Evolutionary conservation across 2,797 vertebrate genomes (phyloP).

Genomic region (Anguilla obscura): DNA sequence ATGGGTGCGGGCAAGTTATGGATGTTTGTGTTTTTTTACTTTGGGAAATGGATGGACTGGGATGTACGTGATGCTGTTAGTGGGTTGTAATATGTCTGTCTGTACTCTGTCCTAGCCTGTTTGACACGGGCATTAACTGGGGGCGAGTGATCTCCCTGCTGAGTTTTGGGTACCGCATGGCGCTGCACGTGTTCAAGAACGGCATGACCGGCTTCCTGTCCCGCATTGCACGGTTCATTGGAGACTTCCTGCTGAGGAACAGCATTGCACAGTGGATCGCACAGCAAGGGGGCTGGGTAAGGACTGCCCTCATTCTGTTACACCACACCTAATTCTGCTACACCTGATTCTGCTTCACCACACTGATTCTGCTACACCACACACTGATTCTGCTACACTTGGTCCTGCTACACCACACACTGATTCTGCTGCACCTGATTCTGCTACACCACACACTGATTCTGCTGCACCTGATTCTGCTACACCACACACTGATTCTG

Average conservation of each 20-base stretch:
- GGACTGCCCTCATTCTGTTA: slow-evolving; percentile 27
- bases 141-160: slow-evolving; percentile 75
- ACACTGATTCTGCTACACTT: neutral
- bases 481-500: too few species aligned
- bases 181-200: slow-evolving; percentile 68
- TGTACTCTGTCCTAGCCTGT: slow-evolving; percentile 62
- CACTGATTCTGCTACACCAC: neutral
- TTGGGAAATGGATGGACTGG: neutral
- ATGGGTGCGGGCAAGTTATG: neutral
- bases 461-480: too few species aligned
- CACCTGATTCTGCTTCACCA: too few species aligned
- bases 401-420: too few species aligned
- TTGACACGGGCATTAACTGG: slow-evolving; percentile 77
- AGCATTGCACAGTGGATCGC: slow-evolving; percentile 74
- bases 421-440: too few species aligned
- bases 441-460: too few species aligned
- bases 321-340: neutral
- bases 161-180: slow-evolving; percentile 76
- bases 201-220: slow-evolving; percentile 69
- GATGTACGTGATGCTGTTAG: neutral
- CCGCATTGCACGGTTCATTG: slow-evolving; percentile 60
- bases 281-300: slow-evolving; percentile 79
- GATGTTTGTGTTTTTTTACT: neutral
- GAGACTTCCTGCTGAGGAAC: slow-evolving; percentile 62
- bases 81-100: neutral